These are phyloP conservation scores for Bombus vancouverensis DNA, from an alignment of 1,140 invertebrate species.

Conservation along the genomic window DNA sequence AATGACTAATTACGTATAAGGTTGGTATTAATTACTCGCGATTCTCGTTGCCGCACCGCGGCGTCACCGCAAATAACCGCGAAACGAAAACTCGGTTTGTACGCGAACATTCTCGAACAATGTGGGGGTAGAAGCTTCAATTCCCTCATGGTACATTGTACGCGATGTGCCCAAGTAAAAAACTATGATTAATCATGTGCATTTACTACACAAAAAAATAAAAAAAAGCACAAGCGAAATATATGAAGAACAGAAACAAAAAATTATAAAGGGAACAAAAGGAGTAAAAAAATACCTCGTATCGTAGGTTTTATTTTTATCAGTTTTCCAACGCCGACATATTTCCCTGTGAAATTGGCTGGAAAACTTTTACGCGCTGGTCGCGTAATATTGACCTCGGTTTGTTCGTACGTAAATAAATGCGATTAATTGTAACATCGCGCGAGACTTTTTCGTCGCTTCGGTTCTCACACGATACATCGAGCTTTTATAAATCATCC, in stretches of 20 bases:
- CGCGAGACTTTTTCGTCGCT: constrained; percentile 14
- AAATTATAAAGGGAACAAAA: background rate
- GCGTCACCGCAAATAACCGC: background rate
- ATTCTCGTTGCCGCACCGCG: background rate
- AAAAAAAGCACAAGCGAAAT: background rate
- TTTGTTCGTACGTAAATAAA: constrained; percentile 32
- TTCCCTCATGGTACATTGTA: background rate
- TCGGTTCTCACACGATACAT: constrained; percentile 2
- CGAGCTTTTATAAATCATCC: constrained; percentile 32
- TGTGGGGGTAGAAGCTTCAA: background rate
- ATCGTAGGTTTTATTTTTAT: constrained; percentile 18
- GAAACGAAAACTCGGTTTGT: constrained; percentile 15
- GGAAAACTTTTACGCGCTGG: background rate
- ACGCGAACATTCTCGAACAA: background rate
- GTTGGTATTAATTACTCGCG: constrained; percentile 37
- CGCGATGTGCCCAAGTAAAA: background rate
- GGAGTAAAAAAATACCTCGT: constrained; percentile 34
- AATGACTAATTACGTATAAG: constrained; percentile 44
- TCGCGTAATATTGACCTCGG: constrained; percentile 35
- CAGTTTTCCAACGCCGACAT: background rate
- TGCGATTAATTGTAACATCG: constrained; percentile 39
- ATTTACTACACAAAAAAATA: background rate
- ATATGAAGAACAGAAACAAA: background rate
- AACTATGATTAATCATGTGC: background rate
- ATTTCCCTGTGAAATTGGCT: constrained; percentile 5